phyloP scores from a whole-genome alignment of 2,797 vertebrate genomes.

The Girardinus metallicus region DNA sequence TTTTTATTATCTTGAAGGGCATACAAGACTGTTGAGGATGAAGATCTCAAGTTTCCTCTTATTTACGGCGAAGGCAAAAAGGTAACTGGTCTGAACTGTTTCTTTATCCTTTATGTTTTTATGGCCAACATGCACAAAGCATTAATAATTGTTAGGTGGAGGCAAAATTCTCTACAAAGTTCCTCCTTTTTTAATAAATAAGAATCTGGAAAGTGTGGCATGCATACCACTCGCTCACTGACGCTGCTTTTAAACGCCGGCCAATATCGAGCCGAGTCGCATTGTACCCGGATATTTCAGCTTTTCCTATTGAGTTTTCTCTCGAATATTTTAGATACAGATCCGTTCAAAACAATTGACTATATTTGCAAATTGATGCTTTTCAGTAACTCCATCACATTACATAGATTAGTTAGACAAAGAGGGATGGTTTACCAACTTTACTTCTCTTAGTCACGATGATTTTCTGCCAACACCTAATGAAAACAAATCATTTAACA shows the following conservation, averaged over 20 bases:
- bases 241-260: not conserved
- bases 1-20: slow-evolving; percentile 84
- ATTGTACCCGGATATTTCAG: not conserved
- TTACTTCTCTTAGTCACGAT: too few relatives aligned
- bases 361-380: too few relatives aligned
- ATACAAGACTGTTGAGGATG: slow-evolving; percentile 96
- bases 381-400: too few relatives aligned
- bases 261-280: not conserved
- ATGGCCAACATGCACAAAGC: too few relatives aligned
- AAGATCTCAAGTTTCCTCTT: slow-evolving; percentile 97
- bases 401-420: too few relatives aligned
- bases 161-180: not conserved
- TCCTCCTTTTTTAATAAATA: not conserved
- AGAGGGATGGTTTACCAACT: too few relatives aligned
- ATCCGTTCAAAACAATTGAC: too few relatives aligned
- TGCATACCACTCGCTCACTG: not conserved
- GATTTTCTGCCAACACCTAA: too few relatives aligned
- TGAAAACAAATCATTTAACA: too few relatives aligned
- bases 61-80: slow-evolving; percentile 99
- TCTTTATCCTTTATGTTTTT: not conserved
- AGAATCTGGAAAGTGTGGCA: not conserved
- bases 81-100: slow-evolving; percentile 72
- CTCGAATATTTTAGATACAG: not conserved
- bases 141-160: not conserved
- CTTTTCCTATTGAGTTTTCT: not conserved